Percentiles rank a stretch among this genome's conserved stretches.
Conservation (phyloP, 2,888 invertebrate genomes). For the Prosopocoilus inquinatus region DNA sequence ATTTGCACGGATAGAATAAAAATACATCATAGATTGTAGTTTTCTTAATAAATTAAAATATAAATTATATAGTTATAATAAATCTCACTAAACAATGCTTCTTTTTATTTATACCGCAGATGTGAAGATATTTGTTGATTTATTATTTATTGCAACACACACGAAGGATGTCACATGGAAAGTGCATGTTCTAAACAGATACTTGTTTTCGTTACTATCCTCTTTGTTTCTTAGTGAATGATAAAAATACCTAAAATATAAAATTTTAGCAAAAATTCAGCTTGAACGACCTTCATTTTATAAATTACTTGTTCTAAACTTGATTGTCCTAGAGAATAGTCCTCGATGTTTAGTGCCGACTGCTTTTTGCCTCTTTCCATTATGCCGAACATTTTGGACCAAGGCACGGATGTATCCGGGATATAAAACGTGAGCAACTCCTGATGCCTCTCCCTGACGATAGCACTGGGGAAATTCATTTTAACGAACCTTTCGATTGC, state of each 20-base stretch:
- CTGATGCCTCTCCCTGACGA: conserved; percentile 66
- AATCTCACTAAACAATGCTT: no score
- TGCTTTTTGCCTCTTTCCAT: conserved; percentile 58
- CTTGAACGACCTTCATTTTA: not conserved
- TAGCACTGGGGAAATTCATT: conserved; percentile 39
- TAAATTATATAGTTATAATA: no score
- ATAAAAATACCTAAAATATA: conserved; percentile 13
- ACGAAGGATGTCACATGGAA: no score
- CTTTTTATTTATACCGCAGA: no score
- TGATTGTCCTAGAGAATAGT: conserved; percentile 81
- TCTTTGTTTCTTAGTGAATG: conserved; percentile 15
- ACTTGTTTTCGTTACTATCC: not conserved
- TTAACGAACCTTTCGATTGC: conserved; percentile 35
- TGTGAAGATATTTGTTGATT: no score
- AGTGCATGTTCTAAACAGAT: no score
- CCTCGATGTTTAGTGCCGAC: conserved; percentile 59
- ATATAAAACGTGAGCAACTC: conserved; percentile 73
- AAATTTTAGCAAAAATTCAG: not conserved
- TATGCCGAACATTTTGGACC: conserved; percentile 76
- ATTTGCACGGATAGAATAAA: no score
- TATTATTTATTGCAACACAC: no score
- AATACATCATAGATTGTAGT: no score
- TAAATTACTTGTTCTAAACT: conserved; percentile 67
- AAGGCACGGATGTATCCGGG: conserved; percentile 57
- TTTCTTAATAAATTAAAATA: no score